Evolutionary conservation across 2,888 invertebrate species (phyloP).

Genomic region (Pyralis farinalis): DNA sequence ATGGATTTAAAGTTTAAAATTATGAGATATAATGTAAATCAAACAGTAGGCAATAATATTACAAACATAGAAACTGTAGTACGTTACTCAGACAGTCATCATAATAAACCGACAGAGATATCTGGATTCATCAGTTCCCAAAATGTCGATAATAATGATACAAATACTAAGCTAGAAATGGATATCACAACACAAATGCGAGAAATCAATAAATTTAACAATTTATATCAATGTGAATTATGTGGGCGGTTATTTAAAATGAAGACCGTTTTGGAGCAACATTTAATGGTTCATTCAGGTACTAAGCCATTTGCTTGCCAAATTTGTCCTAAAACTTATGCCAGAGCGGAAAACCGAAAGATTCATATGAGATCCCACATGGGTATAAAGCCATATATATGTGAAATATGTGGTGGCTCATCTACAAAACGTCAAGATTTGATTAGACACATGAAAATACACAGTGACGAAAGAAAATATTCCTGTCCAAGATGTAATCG

Average conservation of each 20-base stretch:
- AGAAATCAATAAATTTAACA: not conserved
- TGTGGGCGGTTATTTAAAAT: constrained; percentile 32
- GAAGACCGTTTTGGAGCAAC: constrained; percentile 31
- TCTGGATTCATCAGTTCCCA: not conserved
- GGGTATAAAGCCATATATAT: constrained; percentile 70
- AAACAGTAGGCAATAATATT: not conserved
- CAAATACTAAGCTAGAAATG: too few species aligned
- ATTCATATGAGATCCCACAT: constrained; percentile 74
- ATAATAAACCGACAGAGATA: too few species aligned
- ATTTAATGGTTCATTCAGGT: constrained; percentile 49
- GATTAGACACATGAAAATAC: constrained; percentile 34
- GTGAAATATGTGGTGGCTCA: constrained; percentile 61
- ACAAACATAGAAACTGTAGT: not conserved
- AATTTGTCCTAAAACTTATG: constrained; percentile 50
- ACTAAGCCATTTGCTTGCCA: constrained; percentile 49
- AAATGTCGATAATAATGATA: not conserved
- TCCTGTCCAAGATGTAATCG: constrained; percentile 32
- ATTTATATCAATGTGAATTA: constrained; percentile 27
- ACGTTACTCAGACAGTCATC: too few species aligned
- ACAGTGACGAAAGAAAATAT: constrained; percentile 35
- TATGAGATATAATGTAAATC: not conserved
- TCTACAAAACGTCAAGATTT: constrained; percentile 38
- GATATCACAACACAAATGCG: not conserved
- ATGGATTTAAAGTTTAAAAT: constrained; percentile 15
- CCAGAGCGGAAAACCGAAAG: constrained; percentile 55